Conservation (phyloP, 2,888 invertebrate genomes). For the Andrena trimmerana region DNA sequence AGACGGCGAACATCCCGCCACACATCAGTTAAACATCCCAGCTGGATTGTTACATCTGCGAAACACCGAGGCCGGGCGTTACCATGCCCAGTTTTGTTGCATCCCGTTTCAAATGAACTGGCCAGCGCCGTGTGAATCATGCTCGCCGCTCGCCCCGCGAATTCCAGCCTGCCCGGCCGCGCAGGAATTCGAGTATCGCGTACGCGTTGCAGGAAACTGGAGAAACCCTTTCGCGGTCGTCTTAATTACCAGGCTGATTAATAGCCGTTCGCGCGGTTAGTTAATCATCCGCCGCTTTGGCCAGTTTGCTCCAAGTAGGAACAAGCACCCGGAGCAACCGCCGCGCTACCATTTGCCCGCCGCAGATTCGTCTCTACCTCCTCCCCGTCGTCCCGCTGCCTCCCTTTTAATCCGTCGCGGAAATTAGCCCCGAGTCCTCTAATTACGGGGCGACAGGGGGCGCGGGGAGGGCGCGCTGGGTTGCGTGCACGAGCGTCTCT, state of each 20-base stretch:
- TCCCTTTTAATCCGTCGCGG: slow-evolving; percentile 34
- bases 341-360: not conserved
- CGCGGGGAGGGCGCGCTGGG: slow-evolving; percentile 23
- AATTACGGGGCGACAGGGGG: slow-evolving; percentile 62
- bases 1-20: not conserved
- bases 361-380: not conserved
- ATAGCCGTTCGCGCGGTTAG: slow-evolving; percentile 25
- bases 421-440: slow-evolving; percentile 68
- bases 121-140: slow-evolving; percentile 3
- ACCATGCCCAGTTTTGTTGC: slow-evolving; percentile 18
- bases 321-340: slow-evolving; percentile 22
- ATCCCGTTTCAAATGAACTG: slow-evolving; percentile 17
- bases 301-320: not conserved
- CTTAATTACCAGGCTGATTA: slow-evolving; percentile 51
- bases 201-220: slow-evolving; percentile 30
- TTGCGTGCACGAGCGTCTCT: slow-evolving; percentile 52
- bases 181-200: slow-evolving; percentile 38
- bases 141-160: not conserved
- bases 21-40: slow-evolving; percentile 16
- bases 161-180: slow-evolving; percentile 1
- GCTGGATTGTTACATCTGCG: slow-evolving; percentile 19
- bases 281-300: slow-evolving; percentile 28
- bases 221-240: slow-evolving; percentile 31
- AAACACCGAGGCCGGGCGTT: slow-evolving; percentile 15
- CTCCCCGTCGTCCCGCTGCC: not conserved